Base-by-base conservation (phyloP, 2,888 invertebrate genomes). In the Helicoverpa assulta region DNA sequence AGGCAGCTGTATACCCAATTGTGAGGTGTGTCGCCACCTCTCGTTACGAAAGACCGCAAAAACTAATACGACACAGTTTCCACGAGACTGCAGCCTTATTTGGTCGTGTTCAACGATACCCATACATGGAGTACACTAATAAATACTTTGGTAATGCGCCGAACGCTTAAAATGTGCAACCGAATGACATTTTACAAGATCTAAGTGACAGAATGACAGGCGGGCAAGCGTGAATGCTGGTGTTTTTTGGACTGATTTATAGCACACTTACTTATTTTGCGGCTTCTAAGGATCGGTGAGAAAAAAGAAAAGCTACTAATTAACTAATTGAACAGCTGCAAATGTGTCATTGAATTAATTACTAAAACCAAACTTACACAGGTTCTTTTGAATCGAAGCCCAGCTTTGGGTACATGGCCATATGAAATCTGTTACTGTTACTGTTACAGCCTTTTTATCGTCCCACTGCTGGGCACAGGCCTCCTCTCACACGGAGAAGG, bases 41-140 rank as follows among this genome's bases (percentile, higher is more conserved):
- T 81, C 85, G 76, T 80, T 84, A 78, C 73, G 85, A 88, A 88
- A 88, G 85, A 83, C 55, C 74, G 86, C 87, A 91, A 91, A 89
- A 90, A 90, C 82, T 82, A 80, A 77, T 70, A 76, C 86, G 92
- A 83, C 93, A 91, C 90, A 90, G 91, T 93, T 94, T 91, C 91
- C 93, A 92, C 92, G 90, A 84, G 84, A 78, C 82, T 75, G 78
- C 82, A 79, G 73, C 94, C 92, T 79, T 92, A 91, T 91, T 91
- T 89, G 91, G 93, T 76, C 79, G 81, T 77, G 82, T 86, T 86
- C 85, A 87, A 86, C 85, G 84, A 73, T 68, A 70, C 73, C 91
- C 90, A 80, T 91, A 87, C 76, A 83, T 70, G 86, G 90, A 75
- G 74, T 64, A 70, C 70, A 62, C 84, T 86, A 87, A 87, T 88